These are phyloP conservation scores for Eonycteris spelaea DNA, from an alignment of 2,113 vertebrate species.

Conservation along the genomic window DNA sequence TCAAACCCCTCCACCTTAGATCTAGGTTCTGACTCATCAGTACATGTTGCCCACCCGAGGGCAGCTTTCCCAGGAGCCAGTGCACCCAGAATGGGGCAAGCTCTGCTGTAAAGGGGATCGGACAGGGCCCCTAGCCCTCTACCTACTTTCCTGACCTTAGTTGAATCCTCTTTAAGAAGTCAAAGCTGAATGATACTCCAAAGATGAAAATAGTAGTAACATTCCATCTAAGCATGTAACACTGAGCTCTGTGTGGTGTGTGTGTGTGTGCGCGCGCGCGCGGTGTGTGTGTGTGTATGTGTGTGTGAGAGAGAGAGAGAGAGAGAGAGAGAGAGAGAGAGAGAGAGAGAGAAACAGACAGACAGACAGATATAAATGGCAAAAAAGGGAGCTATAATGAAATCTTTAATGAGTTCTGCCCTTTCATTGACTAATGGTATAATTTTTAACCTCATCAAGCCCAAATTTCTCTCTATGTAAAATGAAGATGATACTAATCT, in stretches of 20 bases:
- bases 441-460: not conserved
- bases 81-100: not conserved
- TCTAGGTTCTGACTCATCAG: too few species aligned
- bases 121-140: not conserved
- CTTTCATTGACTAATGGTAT: not conserved
- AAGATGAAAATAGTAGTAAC: not conserved
- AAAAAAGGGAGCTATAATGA: not conserved
- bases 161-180: not conserved
- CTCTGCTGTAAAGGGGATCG: not conserved
- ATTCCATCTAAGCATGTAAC: not conserved
- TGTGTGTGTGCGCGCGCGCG: not conserved
- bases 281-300: not conserved
- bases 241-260: accelerated
- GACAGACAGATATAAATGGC: not conserved
- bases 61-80: not conserved
- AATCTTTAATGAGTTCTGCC: not conserved
- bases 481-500: not conserved
- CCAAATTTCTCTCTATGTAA: not conserved
- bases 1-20: not conserved
- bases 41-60: accelerated
- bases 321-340: too few species aligned
- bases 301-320: not conserved
- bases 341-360: too few species aligned
- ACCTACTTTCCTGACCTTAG: not conserved
- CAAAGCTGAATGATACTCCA: not conserved